Percentiles rank a stretch among this genome's conserved stretches.
These are phyloP conservation scores for Eciton burchellii DNA, from an alignment of 1,140 invertebrate genomes.

Conservation along the genomic window DNA sequence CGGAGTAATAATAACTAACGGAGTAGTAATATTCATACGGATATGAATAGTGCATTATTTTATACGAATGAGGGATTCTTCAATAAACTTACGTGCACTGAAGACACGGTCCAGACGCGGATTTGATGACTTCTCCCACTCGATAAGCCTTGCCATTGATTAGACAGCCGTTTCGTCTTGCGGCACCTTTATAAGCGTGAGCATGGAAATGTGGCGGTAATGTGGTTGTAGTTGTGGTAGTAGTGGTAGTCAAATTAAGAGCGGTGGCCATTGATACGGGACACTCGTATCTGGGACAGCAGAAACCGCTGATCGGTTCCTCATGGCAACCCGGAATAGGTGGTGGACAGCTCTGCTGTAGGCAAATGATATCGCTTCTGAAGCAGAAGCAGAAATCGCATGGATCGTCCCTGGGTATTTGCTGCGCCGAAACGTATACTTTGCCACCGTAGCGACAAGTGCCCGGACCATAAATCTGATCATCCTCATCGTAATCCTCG, in stretches of 20 bases:
- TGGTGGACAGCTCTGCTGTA: conserved; percentile 97
- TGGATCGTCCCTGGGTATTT: conserved; percentile 96
- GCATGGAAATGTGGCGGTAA: conserved; percentile 92
- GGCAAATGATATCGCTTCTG: conserved; percentile 97
- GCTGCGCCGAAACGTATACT: conserved; percentile 96
- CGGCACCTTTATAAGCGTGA: conserved; percentile 91
- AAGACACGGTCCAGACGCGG: conserved; percentile 95
- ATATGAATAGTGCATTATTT: neutral
- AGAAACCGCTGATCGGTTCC: conserved; percentile 96
- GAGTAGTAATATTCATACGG: neutral
- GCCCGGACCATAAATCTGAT: conserved; percentile 92
- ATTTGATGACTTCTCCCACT: conserved; percentile 92
- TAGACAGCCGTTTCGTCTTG: conserved; percentile 92
- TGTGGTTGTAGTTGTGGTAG: conserved; percentile 94
- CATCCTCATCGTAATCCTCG: conserved; percentile 90
- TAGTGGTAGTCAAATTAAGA: conserved; percentile 92
- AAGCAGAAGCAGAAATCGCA: conserved; percentile 99
- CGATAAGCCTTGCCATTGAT: conserved; percentile 93
- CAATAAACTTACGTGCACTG: conserved; percentile 93
- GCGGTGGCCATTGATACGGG: conserved; percentile 93
- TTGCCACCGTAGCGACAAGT: conserved; percentile 96
- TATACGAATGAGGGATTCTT: neutral
- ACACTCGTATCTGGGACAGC: conserved; percentile 97
- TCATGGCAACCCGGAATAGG: conserved; percentile 96
- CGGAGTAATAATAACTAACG: neutral